Evolutionary conservation across 2,888 invertebrate genomes (phyloP), one percentile per base, ranked within the genome.

Genomic region (Hirtodrosophila duncani): DNA sequence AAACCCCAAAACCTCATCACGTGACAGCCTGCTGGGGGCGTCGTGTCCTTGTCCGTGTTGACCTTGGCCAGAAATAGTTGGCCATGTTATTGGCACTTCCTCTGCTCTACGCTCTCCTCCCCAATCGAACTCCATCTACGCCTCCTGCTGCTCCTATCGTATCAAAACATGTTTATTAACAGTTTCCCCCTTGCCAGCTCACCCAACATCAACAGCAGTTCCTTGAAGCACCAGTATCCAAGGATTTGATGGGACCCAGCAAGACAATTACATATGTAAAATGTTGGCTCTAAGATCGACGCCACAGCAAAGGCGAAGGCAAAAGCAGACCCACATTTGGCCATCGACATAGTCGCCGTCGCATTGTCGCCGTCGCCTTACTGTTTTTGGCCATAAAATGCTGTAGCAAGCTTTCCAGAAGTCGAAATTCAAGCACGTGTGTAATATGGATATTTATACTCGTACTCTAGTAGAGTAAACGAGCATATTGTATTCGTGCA

Each of bases 111-210:
- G 14, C 17, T 4, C 33, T 3, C 9, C 10, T 17, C 17, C 9
- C n/a, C 13, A 3, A 0, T 18, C 3, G n/a, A 33, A 3, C n/a
- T n/a, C n/a, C n/a, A n/a, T 26, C 9, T 8, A 8, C 26, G 7
- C 8, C 26, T 7, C 26, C 18, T 50, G 36, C 26, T 48, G 16
- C 31, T 26, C 38, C 20, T 58, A 55, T 44, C 53, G 46, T 63
- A 55, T 77, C 69, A 72, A 72, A 78, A 72, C 75, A 79, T 65
- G 71, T 79, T 70, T 67, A 71, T 71, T 79, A 67, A 79, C 66
- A 63, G 53, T 33, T 52, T 26, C 11, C 34, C 31, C 18, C 33
- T 26, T 17, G 44, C 9, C 46, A 36, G 56, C 33, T 43, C 49
- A 42, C n/a, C n/a, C n/a, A n/a, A n/a, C n/a, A n/a, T n/a, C n/a